phyloP scores from a whole-genome alignment of 1,140 invertebrate species.

The Latrodectus geometricus region DNA sequence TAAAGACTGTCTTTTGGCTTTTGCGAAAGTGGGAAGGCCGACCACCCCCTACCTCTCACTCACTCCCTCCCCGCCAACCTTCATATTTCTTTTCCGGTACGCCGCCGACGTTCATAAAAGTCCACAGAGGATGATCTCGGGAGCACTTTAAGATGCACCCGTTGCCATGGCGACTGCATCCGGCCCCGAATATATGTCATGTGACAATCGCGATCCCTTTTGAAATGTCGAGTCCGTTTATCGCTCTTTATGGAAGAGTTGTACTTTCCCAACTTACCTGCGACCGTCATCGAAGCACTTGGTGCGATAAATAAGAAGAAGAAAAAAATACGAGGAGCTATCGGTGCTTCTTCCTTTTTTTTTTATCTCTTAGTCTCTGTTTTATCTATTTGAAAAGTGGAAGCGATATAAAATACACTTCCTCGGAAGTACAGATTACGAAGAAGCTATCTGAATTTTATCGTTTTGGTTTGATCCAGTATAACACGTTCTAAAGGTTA shows the following conservation, averaged over 20 bases:
- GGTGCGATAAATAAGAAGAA: background rate
- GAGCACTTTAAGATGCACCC: constrained; percentile 31
- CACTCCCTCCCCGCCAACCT: background rate
- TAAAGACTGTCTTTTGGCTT: background rate
- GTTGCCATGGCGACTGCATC: constrained; percentile 39
- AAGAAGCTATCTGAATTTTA: too few species aligned
- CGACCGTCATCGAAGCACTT: constrained; percentile 30
- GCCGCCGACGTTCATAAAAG: constrained; percentile 36
- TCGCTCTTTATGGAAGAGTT: constrained; percentile 40
- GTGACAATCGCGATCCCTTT: constrained; percentile 38
- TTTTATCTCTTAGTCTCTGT: background rate
- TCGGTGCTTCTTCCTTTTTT: background rate
- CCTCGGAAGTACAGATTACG: too few species aligned
- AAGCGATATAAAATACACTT: too few species aligned
- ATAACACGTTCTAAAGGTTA: too few species aligned
- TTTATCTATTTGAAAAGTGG: background rate
- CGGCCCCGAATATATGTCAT: constrained; percentile 42
- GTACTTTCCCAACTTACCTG: constrained; percentile 18
- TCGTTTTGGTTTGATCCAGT: too few species aligned
- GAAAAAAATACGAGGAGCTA: background rate
- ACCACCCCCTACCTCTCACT: background rate
- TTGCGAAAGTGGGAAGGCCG: background rate
- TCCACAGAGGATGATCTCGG: constrained; percentile 39
- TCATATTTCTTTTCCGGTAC: constrained; percentile 5
- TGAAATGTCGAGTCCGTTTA: constrained; percentile 15